Base-by-base conservation (phyloP, 1,140 invertebrate species). In the Drosophila fuyamai region DNA sequence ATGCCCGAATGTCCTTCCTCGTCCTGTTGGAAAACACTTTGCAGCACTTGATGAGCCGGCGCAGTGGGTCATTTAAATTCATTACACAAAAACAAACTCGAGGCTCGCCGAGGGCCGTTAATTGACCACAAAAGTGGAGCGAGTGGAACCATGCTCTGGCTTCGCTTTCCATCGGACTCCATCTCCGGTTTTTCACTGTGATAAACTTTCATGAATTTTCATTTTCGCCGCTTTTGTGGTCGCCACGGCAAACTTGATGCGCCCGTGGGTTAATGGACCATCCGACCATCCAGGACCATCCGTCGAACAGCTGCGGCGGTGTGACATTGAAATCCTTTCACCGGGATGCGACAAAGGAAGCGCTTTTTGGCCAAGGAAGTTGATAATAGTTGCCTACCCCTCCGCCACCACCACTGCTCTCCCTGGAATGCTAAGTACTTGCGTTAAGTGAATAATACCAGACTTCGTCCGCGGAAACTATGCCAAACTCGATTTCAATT, bases 321-420 rank as follows among this genome's bases (percentile, higher is more conserved):
- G 57, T 83, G 83, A 88, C 83, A 88, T 89, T 88, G 84, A 88
- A 88, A 89, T 83, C 84, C 83, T 88, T 88, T 80, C 61, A 67
- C 51, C n/a, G 13, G 35, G 29, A 44, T 47, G 71, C 60, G 57
- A 51, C 76, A 72, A 57, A 36, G 38, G 58, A 50, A 36, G 47
- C 58, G 50, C 60, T 66, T 61, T 65, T 60, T 14, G 56, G 65
- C 59, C 65, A 56, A 65, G 67, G 43, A 60, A 62, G 56, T 62
- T 66, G 51, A 83, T 76, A 83, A 83, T 83, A 83, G 81, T 83
- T 65, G 48, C 71, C 58, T 4, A 2, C 12, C 29, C 54, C 23
- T 13, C 10, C 29, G n/a, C 43, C 40, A 8, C 46, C 38, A 6
- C 62, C 12, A 5, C 46, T n/a, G 6, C 47, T 29, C 8, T 3